Percentiles rank a stretch among this genome's conserved stretches.
Conservation (phyloP, 2,888 invertebrate species). For the Lasioglossum marginatum region DNA sequence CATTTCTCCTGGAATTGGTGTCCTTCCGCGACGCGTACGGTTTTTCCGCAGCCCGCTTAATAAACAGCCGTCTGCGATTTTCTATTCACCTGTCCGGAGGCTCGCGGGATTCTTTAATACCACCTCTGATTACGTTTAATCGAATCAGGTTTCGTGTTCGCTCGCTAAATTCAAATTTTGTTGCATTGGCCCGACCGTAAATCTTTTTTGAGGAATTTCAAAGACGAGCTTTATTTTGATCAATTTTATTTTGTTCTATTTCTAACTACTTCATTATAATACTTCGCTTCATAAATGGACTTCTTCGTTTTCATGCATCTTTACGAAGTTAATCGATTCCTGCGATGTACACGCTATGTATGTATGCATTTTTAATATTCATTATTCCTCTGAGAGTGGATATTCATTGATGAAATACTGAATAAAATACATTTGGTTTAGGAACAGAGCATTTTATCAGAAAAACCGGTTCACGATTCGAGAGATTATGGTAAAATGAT, state of each 20-base stretch:
- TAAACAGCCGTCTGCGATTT: constrained; percentile 70
- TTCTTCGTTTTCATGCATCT: background rate
- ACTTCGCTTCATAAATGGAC: background rate
- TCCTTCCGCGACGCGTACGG: constrained; percentile 36
- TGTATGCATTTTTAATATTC: background rate
- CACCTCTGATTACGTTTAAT: background rate
- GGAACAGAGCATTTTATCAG: background rate
- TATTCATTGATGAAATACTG: background rate
- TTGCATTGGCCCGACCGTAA: background rate
- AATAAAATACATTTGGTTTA: background rate
- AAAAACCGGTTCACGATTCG: background rate
- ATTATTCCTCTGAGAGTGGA: background rate
- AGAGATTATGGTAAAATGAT: background rate
- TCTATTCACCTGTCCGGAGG: constrained; percentile 7
- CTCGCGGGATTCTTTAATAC: background rate
- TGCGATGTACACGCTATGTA: background rate
- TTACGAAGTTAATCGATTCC: background rate
- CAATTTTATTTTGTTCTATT: background rate
- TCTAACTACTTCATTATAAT: background rate
- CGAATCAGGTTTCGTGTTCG: background rate
- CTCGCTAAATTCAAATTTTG: background rate
- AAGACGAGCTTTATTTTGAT: background rate
- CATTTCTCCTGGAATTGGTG: constrained; percentile 22
- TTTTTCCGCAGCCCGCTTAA: constrained; percentile 52
- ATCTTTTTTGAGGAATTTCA: background rate